Percentiles rank a stretch among this genome's conserved stretches.
Conservation (phyloP, 2,888 invertebrate species). For the Tinea trinotella region DNA sequence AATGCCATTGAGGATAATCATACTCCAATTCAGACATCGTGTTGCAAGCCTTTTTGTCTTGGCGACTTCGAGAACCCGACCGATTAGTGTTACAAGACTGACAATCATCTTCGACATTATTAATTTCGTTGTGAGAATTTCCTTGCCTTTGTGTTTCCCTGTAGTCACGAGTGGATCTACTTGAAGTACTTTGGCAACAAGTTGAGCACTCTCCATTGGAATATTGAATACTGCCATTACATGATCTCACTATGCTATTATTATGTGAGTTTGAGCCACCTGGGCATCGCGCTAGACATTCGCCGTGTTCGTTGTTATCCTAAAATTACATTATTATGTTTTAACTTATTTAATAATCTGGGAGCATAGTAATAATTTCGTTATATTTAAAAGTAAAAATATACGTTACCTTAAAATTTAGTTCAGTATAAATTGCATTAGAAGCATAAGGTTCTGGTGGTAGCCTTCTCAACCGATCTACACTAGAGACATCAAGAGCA, state of each 20-base stretch:
- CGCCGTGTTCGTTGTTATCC: constrained; percentile 63
- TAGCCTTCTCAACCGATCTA: constrained; percentile 54
- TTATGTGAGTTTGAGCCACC: constrained; percentile 42
- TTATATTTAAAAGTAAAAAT: no score
- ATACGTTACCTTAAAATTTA: constrained; percentile 57
- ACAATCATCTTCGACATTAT: constrained; percentile 58
- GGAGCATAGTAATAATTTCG: neutral
- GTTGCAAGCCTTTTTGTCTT: constrained; percentile 67
- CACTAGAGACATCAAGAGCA: constrained; percentile 57
- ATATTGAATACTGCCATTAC: constrained; percentile 64
- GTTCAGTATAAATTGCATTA: constrained; percentile 68
- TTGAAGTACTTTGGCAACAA: constrained; percentile 64
- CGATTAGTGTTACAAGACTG: constrained; percentile 62
- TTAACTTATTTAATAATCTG: neutral
- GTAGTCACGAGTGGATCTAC: constrained; percentile 64
- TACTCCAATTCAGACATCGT: constrained; percentile 61
- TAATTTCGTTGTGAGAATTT: constrained; percentile 54
- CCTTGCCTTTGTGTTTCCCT: constrained; percentile 54
- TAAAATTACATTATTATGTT: constrained; percentile 24
- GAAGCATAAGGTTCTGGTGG: constrained; percentile 67
- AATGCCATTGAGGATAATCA: constrained; percentile 68
- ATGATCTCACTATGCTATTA: constrained; percentile 66
- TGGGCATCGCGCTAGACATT: constrained; percentile 54
- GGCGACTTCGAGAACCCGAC: constrained; percentile 61
- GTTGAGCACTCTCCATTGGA: constrained; percentile 66